Percentiles rank a stretch among this genome's conserved stretches.
These are phyloP conservation scores for Acanthaster planci DNA, from an alignment of 35 echinoderm and acorn worm species.

Conservation along the genomic window DNA sequence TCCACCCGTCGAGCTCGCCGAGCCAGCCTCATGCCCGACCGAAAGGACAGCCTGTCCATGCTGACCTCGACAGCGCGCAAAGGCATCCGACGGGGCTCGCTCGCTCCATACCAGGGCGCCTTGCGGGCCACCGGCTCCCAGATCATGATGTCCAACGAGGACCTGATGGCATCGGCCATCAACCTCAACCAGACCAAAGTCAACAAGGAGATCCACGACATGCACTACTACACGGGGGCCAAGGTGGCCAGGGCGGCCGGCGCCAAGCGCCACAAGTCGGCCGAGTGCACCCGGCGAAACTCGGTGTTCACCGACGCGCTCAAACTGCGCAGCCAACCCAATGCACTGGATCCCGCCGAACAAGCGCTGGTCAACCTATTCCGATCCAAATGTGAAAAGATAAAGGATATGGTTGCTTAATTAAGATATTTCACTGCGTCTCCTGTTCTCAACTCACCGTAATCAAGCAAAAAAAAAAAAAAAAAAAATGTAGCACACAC, in stretches of 20 bases:
- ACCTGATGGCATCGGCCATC: slow-evolving; percentile 64
- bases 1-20: slow-evolving; percentile 7
- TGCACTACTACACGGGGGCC: slow-evolving; percentile 68
- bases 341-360: slow-evolving; percentile 66
- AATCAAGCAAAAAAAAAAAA: no score
- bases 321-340: slow-evolving; percentile 44
- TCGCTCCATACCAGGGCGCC: slow-evolving; percentile 60
- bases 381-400: slow-evolving; percentile 75
- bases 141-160: slow-evolving; percentile 83
- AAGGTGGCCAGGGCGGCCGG: slow-evolving; percentile 64
- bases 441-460: no score
- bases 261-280: slow-evolving; percentile 42
- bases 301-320: slow-evolving; percentile 77
- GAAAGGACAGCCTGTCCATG: slow-evolving; percentile 53
- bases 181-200: slow-evolving; percentile 59
- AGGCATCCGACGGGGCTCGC: slow-evolving; percentile 70
- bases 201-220: slow-evolving; percentile 65
- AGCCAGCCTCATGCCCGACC: slow-evolving; percentile 30
- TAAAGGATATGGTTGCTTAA: slow-evolving; percentile 69
- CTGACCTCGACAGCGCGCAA: slow-evolving; percentile 40
- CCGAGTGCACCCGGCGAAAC: slow-evolving; percentile 73
- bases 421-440: no score
- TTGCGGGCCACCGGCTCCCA: slow-evolving; percentile 69
- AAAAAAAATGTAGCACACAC: no score
- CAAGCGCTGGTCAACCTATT: slow-evolving; percentile 65